phyloP scores from a whole-genome alignment of 2,113 vertebrate genomes.

The Bagarius yarrelli region DNA sequence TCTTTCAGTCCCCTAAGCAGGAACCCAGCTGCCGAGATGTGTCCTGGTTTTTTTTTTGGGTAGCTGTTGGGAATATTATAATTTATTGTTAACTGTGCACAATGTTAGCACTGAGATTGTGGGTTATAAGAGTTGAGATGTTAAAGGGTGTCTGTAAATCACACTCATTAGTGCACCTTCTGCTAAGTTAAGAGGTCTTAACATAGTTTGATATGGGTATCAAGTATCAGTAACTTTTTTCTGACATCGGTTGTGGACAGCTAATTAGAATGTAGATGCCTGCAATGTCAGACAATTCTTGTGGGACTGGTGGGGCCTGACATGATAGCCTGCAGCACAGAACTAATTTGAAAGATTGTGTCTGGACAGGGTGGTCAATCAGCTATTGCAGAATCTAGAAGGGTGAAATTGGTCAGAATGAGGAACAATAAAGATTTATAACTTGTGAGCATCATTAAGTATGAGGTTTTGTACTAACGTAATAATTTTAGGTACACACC shows the following conservation, averaged over 20 bases:
- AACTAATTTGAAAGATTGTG: neutral
- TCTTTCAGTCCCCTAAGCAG: neutral
- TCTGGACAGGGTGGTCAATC: neutral
- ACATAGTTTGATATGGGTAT: neutral
- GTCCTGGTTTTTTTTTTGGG: neutral
- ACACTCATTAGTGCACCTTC: neutral
- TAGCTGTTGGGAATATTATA: neutral
- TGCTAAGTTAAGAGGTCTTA: neutral
- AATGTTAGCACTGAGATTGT: neutral
- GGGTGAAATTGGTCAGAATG: neutral
- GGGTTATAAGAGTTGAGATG: neutral
- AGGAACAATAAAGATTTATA: too few species aligned
- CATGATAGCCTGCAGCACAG: neutral
- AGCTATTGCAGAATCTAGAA: neutral
- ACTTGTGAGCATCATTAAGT: too few species aligned
- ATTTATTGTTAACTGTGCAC: neutral
- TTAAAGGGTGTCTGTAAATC: neutral
- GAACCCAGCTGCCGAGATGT: neutral
- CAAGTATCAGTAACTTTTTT: neutral
- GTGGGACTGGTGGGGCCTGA: neutral
- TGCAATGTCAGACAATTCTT: neutral
- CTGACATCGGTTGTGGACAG: neutral
- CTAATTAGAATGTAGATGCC: neutral
- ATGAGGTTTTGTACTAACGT: too few species aligned
- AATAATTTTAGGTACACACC: neutral